Evolutionary conservation across 2,113 vertebrate genomes (phyloP), one percentile per base, ranked within the genome.

Genomic region (Dicrurus megarhynchus): DNA sequence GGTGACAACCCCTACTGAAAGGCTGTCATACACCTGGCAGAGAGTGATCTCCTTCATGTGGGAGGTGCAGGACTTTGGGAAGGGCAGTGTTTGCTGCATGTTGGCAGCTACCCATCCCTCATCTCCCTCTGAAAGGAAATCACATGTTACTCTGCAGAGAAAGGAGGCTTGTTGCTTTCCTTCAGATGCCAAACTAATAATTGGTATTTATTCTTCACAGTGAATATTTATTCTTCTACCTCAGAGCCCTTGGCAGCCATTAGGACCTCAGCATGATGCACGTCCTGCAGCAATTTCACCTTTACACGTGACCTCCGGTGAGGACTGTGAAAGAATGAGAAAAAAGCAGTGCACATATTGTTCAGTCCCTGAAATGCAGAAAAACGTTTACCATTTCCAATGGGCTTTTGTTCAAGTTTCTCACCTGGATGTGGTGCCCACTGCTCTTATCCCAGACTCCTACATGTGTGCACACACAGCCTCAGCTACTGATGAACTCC

Each of bases 401-500:
- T 17, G 23, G 50, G 41, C 44, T 83, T 82, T 57, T 70, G 27
- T n/a, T 55, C 30, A 42, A 35, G 49, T 52, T 56, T 46, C 46
- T 70, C 23, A 7, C 28, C 37, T 27, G 30, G 20, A 35, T 41
- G 19, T 18, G 46, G 21, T 73, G 37, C 41, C 20, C 28, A 18
- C 11, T 16, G 19, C 18, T 37, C 19, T 46, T 42, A 16, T 6
- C 22, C 13, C 68, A 70, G n/a, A 26, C 41, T 73, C 67, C n/a
- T 52, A 33, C 0, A 0, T 42, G 27, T 24, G 4, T 5, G 2
- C n/a, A 33, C 27, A n/a, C 7, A 9, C 12, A 49, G 22, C 24
- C 52, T 71, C n/a, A 33, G 17, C 71, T 73, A 59, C 71, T 90
- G 73, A 44, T 8, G 5, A n/a, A 13, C 37, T 91, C 71, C 59